Conservation (phyloP, 2,113 vertebrate genomes). For the Neofelis nebulosa region DNA sequence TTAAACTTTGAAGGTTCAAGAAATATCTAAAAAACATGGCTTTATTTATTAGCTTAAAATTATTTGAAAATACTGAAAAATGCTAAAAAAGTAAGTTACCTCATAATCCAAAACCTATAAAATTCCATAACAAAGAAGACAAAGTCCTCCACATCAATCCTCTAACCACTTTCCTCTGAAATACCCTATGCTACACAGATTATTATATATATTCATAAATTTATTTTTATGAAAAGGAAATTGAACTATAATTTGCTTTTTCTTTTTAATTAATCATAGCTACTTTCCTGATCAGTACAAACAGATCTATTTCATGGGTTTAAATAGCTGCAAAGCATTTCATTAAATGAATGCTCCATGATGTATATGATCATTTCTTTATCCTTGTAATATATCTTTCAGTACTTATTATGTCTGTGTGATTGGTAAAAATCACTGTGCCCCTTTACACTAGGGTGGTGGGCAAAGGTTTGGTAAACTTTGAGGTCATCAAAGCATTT, state of each 20-base stretch:
- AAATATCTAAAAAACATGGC: not conserved
- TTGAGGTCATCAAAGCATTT: not conserved
- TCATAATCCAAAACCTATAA: not conserved
- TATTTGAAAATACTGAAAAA: not conserved
- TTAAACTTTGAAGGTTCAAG: not conserved
- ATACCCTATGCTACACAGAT: not conserved
- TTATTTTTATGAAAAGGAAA: not conserved
- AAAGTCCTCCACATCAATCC: not conserved
- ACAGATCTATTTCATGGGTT: not conserved
- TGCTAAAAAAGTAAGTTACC: not conserved
- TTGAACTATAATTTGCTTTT: not conserved
- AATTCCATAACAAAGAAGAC: not conserved
- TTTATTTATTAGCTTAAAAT: not conserved
- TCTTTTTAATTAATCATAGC: not conserved
- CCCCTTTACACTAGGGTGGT: not conserved
- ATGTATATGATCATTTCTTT: not conserved
- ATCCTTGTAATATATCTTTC: not conserved
- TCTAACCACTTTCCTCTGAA: not conserved
- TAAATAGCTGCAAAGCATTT: not conserved
- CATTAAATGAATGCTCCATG: not conserved
- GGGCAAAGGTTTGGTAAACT: not conserved
- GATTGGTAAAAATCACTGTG: not conserved
- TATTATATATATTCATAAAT: not conserved
- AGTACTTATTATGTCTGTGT: not conserved
- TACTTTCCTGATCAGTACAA: not conserved